A percentile compares a stretch with the other conserved stretches of the same genome.
Evolutionary conservation across 1,140 invertebrate species (phyloP).

Genomic region (Apis cerana): DNA sequence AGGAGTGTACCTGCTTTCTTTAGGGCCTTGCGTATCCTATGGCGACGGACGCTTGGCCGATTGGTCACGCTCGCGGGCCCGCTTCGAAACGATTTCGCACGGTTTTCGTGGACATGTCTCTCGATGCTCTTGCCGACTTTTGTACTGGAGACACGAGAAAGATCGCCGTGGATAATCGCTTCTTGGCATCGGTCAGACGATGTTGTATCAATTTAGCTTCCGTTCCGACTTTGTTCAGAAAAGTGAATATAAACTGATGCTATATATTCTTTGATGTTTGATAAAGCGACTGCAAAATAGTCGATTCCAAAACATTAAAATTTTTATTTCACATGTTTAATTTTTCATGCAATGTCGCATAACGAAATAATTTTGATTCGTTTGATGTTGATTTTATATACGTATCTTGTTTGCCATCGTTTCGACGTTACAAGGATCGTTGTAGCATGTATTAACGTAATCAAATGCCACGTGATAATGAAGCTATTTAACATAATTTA

Average conservation of each 20-base stretch:
- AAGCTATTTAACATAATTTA: not conserved
- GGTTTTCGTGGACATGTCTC: slow-evolving; percentile 34
- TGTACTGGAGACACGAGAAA: slow-evolving; percentile 1
- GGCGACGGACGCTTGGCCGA: slow-evolving; percentile 39
- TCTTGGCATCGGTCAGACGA: slow-evolving; percentile 29
- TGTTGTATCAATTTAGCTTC: slow-evolving; percentile 49
- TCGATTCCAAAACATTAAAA: too few relatives aligned
- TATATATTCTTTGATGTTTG: too few relatives aligned
- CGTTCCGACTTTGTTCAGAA: not conserved
- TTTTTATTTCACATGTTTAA: too few relatives aligned
- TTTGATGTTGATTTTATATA: too few relatives aligned
- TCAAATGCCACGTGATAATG: not conserved
- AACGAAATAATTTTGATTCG: too few relatives aligned
- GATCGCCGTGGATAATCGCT: slow-evolving; percentile 37
- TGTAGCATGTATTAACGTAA: not conserved
- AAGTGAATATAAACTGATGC: too few relatives aligned
- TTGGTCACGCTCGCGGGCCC: slow-evolving; percentile 45
- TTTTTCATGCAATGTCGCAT: too few relatives aligned
- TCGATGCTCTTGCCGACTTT: not conserved
- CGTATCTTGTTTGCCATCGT: too few relatives aligned
- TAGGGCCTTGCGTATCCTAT: slow-evolving; percentile 21
- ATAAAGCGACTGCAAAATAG: too few relatives aligned
- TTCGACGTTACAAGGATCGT: too few relatives aligned
- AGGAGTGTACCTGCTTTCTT: slow-evolving; percentile 44
- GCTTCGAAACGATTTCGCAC: slow-evolving; percentile 45